Percentiles rank a stretch among this genome's conserved stretches.
Conservation (phyloP, 2,797 vertebrate species). For the Crax fasciolata region DNA sequence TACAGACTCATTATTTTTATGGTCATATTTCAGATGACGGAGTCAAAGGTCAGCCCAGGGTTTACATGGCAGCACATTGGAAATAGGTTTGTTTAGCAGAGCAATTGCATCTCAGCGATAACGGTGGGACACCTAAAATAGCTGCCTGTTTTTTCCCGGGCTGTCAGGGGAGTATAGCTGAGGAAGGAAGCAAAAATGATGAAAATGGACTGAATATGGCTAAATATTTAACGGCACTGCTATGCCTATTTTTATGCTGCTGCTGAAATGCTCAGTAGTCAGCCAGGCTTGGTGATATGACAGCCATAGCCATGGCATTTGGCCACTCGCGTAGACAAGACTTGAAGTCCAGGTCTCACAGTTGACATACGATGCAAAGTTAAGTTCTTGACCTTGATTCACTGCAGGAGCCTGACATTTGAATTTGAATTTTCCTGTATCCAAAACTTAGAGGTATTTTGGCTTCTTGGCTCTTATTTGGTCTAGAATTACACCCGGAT, state of each 20-base stretch:
- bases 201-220: not conserved
- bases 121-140: not conserved
- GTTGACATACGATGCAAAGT: not conserved
- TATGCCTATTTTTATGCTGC: not conserved
- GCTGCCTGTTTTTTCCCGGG: not conserved
- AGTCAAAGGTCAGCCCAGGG: constrained; percentile 80
- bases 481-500: not conserved
- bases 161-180: not conserved
- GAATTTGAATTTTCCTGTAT: not conserved
- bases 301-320: not conserved
- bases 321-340: not conserved
- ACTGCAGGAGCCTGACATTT: not conserved
- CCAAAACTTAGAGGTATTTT: not conserved
- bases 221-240: not conserved
- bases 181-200: constrained; percentile 9
- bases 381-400: not conserved
- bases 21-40: constrained; percentile 82
- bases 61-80: constrained; percentile 75
- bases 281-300: not conserved
- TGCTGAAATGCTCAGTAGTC: not conserved
- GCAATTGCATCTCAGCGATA: constrained; percentile 43
- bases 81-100: constrained; percentile 73
- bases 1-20: constrained; percentile 88
- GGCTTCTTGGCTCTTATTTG: not conserved
- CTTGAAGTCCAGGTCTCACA: not conserved